Percentiles rank a stretch among this genome's conserved stretches.
These are phyloP conservation scores for Drosophila baimaii DNA, from an alignment of 1,140 invertebrate species.

Conservation along the genomic window DNA sequence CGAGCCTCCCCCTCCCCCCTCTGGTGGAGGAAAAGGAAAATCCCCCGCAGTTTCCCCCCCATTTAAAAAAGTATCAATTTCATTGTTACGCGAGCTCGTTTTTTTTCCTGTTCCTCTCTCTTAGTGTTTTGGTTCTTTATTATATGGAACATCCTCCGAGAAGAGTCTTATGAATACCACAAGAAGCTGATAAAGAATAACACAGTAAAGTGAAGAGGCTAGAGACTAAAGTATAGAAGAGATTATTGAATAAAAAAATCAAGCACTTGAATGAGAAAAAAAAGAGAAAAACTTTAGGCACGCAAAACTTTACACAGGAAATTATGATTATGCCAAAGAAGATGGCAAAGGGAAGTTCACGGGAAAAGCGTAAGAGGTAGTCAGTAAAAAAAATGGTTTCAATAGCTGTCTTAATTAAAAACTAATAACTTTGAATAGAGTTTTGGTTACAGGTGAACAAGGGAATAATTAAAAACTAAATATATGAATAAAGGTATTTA, in stretches of 20 bases:
- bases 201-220: constrained; percentile 39
- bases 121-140: constrained; percentile 60
- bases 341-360: background rate
- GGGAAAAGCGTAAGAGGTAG: background rate
- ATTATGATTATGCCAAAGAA: constrained; percentile 34
- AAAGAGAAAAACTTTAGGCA: constrained; percentile 9
- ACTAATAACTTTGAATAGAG: constrained; percentile 12
- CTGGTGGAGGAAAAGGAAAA: constrained; percentile 4
- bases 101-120: constrained; percentile 34
- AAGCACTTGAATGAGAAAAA: constrained; percentile 28
- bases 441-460: background rate
- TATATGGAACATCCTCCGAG: constrained; percentile 43
- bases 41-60: constrained; percentile 24
- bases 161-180: constrained; percentile 53
- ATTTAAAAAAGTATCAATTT: constrained; percentile 83
- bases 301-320: constrained; percentile 32
- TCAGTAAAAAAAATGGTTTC: background rate
- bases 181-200: constrained; percentile 43
- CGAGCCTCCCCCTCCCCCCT: background rate
- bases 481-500: background rate
- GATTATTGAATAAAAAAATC: constrained; percentile 48
- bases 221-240: constrained; percentile 24
- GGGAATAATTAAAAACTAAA: background rate
- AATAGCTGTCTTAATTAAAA: constrained; percentile 7
- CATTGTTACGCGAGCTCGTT: constrained; percentile 80